A percentile compares a stretch with the other conserved stretches of the same genome.
Conservation (phyloP, 2,113 vertebrate species). For the Mugil cephalus region DNA sequence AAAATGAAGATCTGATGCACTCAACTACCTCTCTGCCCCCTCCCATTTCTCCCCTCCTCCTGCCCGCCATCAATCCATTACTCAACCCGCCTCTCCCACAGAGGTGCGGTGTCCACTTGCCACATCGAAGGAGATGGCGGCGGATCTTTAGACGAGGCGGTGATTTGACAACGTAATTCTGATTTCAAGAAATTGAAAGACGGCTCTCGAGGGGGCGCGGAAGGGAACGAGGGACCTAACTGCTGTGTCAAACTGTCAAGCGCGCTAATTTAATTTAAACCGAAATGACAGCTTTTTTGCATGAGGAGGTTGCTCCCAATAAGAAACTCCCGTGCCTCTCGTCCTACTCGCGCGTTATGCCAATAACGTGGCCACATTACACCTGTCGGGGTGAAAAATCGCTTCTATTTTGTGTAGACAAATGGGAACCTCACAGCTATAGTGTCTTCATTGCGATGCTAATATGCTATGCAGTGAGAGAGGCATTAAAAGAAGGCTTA, state of each 20-base stretch:
- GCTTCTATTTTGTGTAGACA: constrained; percentile 58
- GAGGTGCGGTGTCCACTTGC: constrained; percentile 41
- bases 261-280: constrained; percentile 64
- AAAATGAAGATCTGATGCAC: constrained; percentile 76
- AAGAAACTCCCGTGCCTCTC: constrained; percentile 34
- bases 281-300: constrained; percentile 51
- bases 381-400: constrained; percentile 65
- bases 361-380: constrained; percentile 64
- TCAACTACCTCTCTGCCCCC: constrained; percentile 35
- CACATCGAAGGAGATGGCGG: constrained; percentile 43
- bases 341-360: constrained; percentile 49
- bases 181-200: constrained; percentile 64
- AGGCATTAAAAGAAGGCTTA: constrained; percentile 28
- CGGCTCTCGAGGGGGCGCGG: constrained; percentile 45
- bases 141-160: constrained; percentile 69
- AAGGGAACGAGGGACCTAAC: constrained; percentile 41
- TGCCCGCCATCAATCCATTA: constrained; percentile 51
- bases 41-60: neutral
- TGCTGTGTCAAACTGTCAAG: constrained; percentile 66
- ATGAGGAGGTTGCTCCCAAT: constrained; percentile 36
- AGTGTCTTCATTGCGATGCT: constrained; percentile 49
- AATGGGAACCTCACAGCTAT: constrained; percentile 41
- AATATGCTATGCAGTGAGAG: constrained; percentile 46
- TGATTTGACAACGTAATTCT: constrained; percentile 73
- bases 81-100: constrained; percentile 46